Conservation (phyloP, 2,113 vertebrate species). For the Mustela nigripes region DNA sequence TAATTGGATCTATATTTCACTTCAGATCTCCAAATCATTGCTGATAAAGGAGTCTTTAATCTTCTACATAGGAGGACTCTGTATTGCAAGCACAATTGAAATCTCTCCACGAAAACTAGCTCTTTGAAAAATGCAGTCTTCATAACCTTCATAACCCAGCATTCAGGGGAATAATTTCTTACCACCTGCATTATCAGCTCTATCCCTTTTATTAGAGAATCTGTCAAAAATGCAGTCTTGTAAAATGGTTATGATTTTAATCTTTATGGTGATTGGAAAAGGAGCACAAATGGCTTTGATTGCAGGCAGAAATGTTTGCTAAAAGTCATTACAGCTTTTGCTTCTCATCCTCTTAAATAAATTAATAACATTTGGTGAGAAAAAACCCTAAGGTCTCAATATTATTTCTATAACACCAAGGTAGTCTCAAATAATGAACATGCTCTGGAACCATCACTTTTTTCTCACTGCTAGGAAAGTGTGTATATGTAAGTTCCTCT, state of each 20-base stretch:
- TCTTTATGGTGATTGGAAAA: constrained; percentile 24
- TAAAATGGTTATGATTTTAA: constrained; percentile 59
- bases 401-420: not conserved
- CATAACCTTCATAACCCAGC: constrained; percentile 34
- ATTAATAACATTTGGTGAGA: constrained; percentile 36
- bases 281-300: constrained; percentile 30
- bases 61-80: constrained; percentile 12
- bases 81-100: constrained; percentile 49
- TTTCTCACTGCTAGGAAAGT: constrained; percentile 17
- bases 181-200: constrained; percentile 43
- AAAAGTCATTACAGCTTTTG: constrained; percentile 49
- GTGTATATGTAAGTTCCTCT: not conserved
- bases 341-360: constrained; percentile 48
- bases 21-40: constrained; percentile 42
- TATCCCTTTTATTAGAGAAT: constrained; percentile 60
- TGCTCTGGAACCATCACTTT: not conserved
- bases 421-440: constrained; percentile 15
- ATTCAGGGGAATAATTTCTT: constrained; percentile 60
- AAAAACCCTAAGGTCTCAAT: not conserved
- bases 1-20: constrained; percentile 57
- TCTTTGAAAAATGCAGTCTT: constrained; percentile 65
- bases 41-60: constrained; percentile 62
- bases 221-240: constrained; percentile 55
- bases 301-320: constrained; percentile 28
- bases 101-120: constrained; percentile 47